Conservation (phyloP, 2,113 vertebrate species). For the Menura novaehollandiae region DNA sequence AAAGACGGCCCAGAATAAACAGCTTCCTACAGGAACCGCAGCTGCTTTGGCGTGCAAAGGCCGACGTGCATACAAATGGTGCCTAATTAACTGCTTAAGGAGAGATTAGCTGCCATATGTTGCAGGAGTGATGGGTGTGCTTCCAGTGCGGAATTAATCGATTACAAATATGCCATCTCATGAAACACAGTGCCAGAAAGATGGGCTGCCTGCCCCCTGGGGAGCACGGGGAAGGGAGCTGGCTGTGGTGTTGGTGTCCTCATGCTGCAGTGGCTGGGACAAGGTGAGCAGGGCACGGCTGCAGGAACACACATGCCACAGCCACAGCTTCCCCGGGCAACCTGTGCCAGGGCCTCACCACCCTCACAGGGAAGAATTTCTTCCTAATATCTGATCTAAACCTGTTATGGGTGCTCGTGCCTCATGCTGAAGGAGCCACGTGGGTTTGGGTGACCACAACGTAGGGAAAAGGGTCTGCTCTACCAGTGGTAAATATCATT, state of each 20-base stretch:
- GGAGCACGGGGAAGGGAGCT: neutral
- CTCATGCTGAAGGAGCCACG: accelerated
- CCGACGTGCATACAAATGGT: constrained; percentile 37
- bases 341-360: neutral
- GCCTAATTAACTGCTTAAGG: constrained; percentile 63
- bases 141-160: neutral
- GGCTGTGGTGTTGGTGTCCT: neutral
- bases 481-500: neutral
- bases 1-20: neutral
- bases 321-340: neutral
- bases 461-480: neutral
- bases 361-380: neutral
- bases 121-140: constrained; percentile 37
- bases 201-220: neutral
- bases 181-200: neutral
- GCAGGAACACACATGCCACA: neutral
- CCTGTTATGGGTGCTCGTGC: accelerated
- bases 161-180: constrained; percentile 1
- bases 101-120: constrained; percentile 62
- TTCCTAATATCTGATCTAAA: neutral
- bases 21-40: neutral
- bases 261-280: neutral
- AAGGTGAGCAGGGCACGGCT: neutral
- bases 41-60: neutral
- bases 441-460: neutral